Conservation (phyloP, 2,113 vertebrate genomes). For the Amazona guildingii region DNA sequence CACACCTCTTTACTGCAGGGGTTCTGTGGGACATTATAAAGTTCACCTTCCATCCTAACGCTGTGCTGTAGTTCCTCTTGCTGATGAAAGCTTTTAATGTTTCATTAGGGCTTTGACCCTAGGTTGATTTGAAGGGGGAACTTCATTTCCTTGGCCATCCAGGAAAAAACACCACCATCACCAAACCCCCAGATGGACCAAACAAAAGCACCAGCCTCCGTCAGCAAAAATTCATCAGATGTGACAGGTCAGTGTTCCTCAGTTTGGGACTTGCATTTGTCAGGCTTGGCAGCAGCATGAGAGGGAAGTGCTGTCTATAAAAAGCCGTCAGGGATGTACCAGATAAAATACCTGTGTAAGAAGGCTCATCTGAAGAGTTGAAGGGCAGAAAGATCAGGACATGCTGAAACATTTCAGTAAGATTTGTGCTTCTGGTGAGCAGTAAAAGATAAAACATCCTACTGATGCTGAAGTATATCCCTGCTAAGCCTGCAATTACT, state of each 20-base stretch:
- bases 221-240: neutral
- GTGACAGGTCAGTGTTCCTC: neutral
- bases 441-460: neutral
- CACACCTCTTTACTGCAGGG: neutral
- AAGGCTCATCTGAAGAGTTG: neutral
- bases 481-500: neutral
- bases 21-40: neutral
- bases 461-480: neutral
- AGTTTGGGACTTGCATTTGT: neutral
- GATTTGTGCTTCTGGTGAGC: neutral
- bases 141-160: neutral
- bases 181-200: neutral
- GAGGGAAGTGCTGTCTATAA: neutral
- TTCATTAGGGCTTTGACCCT: neutral
- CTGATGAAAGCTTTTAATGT: neutral
- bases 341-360: neutral
- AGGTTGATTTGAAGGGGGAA: neutral
- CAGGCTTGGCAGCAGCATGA: neutral
- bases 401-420: neutral
- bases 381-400: neutral
- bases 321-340: neutral
- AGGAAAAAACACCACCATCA: neutral
- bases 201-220: neutral
- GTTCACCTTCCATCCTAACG: neutral
- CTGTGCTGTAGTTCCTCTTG: neutral